Evolutionary conservation across 2,113 vertebrate genomes (phyloP).

Genomic region (Gallinago jamesoni): DNA sequence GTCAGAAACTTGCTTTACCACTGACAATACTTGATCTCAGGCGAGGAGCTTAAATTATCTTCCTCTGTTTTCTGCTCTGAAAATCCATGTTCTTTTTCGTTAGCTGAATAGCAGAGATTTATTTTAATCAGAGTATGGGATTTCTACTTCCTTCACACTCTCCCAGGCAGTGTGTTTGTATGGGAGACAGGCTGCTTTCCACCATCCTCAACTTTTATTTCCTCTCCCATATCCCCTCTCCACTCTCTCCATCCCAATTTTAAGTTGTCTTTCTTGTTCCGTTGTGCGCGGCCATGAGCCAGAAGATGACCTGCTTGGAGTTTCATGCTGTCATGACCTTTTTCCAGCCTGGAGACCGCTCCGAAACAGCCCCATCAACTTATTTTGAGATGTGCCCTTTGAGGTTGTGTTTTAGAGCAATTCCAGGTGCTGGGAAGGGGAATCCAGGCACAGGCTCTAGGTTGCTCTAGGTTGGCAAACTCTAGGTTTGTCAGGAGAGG

Average conservation of each 20-base stretch:
- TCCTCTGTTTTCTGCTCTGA: background rate
- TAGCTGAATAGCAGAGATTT: background rate
- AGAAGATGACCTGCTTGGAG: background rate
- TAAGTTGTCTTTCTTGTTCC: background rate
- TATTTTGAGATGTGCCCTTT: background rate
- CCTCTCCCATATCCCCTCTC: background rate
- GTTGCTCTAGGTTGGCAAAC: background rate
- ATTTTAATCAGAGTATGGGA: background rate
- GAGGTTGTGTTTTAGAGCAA: background rate
- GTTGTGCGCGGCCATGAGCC: background rate
- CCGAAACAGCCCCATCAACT: background rate
- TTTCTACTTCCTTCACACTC: background rate
- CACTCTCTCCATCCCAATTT: background rate
- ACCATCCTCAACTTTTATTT: background rate
- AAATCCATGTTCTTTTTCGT: background rate
- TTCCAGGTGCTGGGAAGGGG: background rate
- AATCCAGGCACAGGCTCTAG: too few relatives aligned
- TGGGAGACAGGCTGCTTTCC: background rate
- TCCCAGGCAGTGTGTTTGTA: background rate
- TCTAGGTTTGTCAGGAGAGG: background rate
- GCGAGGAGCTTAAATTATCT: background rate
- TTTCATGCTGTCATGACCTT: fast-evolving
- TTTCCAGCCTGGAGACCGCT: background rate
- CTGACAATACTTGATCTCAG: background rate
- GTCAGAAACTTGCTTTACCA: background rate